These are phyloP conservation scores for Donacobius atricapilla DNA, from an alignment of 2,113 vertebrate species.

Conservation along the genomic window DNA sequence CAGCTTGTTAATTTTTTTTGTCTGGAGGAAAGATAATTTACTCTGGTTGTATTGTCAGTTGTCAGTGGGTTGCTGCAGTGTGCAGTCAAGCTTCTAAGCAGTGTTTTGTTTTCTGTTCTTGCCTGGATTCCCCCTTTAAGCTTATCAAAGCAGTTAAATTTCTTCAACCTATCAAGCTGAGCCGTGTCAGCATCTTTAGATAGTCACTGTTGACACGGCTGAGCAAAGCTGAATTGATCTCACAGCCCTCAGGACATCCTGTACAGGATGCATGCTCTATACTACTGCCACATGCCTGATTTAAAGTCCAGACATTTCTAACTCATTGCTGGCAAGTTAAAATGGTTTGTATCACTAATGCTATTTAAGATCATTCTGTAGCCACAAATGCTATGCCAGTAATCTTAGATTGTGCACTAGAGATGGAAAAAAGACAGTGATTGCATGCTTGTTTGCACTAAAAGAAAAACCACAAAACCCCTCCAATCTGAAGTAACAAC, in stretches of 20 bases:
- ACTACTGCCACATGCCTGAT: not conserved
- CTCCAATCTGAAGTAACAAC: not conserved
- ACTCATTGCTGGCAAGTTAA: not conserved
- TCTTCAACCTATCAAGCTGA: constrained; percentile 69
- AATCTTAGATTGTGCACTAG: not conserved
- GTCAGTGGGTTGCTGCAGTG: not conserved
- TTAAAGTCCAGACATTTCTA: constrained; percentile 51
- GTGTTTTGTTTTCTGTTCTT: constrained; percentile 53
- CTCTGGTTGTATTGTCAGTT: constrained; percentile 1
- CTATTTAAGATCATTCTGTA: not conserved
- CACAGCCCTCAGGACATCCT: constrained; percentile 46
- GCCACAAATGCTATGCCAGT: not conserved
- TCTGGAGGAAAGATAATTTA: not conserved
- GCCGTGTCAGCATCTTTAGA: constrained; percentile 69
- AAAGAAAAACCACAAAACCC: not conserved
- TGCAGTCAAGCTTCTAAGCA: constrained; percentile 54
- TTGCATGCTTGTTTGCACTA: not conserved
- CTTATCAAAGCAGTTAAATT: constrained; percentile 77
- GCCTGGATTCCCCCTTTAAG: constrained; percentile 66
- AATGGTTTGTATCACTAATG: not conserved
- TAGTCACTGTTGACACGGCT: constrained; percentile 53
- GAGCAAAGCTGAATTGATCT: constrained; percentile 71
- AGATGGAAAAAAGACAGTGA: not conserved
- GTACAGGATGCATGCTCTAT: not conserved
- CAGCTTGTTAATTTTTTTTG: not conserved